A percentile compares a stretch with the other conserved stretches of the same genome.
phyloP scores from a whole-genome alignment of 2,797 vertebrate species.

The Oryzias sinensis region DNA sequence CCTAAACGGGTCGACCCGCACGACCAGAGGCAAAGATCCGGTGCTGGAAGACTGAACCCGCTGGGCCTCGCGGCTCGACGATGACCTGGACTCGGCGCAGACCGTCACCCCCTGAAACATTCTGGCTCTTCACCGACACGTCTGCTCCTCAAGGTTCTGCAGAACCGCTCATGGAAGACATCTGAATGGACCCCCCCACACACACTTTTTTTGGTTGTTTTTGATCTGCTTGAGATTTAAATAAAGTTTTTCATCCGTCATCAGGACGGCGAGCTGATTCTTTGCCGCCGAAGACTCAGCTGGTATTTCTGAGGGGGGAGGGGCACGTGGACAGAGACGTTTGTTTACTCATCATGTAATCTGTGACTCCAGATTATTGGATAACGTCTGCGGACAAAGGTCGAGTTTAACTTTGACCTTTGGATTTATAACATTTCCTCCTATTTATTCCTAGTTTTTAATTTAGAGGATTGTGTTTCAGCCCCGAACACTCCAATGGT shows the following conservation, averaged over 20 bases:
- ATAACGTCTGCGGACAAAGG: slow-evolving; percentile 1
- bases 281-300: too few relatives aligned
- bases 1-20: slow-evolving; percentile 77
- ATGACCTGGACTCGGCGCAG: slow-evolving; percentile 37
- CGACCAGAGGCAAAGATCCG: slow-evolving; percentile 52
- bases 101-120: slow-evolving; percentile 56
- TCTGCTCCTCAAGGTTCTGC: slow-evolving; percentile 44
- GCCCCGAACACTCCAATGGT: too few relatives aligned
- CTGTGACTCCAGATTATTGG: slow-evolving; percentile 29
- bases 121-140: slow-evolving; percentile 47
- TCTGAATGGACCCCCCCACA: slow-evolving; percentile 34
- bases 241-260: slow-evolving; percentile 24
- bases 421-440: too few relatives aligned
- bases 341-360: slow-evolving; percentile 10
- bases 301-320: too few relatives aligned
- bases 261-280: neutral
- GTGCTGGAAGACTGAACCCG: slow-evolving; percentile 71
- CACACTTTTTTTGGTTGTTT: slow-evolving; percentile 14
- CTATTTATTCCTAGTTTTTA: too few relatives aligned
- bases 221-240: slow-evolving; percentile 50
- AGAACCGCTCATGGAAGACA: slow-evolving; percentile 41
- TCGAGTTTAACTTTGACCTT: too few relatives aligned
- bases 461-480: too few relatives aligned
- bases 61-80: slow-evolving; percentile 56
- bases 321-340: too few relatives aligned